phyloP scores from a whole-genome alignment of 2,888 invertebrate genomes.

The Dolichomitus sp. region DNA sequence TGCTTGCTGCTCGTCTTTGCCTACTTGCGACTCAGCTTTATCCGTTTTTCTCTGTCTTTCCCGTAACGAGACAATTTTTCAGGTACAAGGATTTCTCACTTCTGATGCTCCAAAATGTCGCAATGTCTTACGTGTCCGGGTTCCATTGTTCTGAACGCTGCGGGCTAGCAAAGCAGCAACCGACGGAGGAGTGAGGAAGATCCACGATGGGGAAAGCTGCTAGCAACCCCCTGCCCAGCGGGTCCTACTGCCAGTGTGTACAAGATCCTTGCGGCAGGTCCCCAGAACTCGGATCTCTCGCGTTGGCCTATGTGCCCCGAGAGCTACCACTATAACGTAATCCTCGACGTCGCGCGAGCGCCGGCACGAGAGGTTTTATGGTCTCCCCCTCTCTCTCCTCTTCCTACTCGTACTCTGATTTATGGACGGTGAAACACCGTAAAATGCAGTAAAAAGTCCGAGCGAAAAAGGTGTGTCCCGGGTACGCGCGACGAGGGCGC shows the following conservation, averaged over 20 bases:
- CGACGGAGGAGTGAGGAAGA: conserved; percentile 53
- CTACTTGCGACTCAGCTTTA: background rate
- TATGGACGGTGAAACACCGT: conserved; percentile 79
- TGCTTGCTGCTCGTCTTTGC: conserved; percentile 28
- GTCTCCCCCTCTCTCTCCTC: conserved; percentile 70
- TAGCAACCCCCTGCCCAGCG: conserved; percentile 60
- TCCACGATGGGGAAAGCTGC: conserved; percentile 65
- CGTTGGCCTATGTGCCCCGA: conserved; percentile 1
- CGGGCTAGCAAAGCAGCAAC: conserved; percentile 61
- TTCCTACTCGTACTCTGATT: conserved; percentile 74
- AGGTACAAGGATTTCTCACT: conserved; percentile 72
- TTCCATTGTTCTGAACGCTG: conserved; percentile 74
- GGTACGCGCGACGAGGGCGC: conserved; percentile 39
- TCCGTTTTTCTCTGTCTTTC: conserved; percentile 7
- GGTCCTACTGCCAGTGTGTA: conserved; percentile 38
- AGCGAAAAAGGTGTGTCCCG: conserved; percentile 58
- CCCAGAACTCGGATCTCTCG: conserved; percentile 36
- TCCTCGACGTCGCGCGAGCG: conserved; percentile 68
- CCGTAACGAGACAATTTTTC: conserved; percentile 48
- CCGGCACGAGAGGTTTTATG: conserved; percentile 77
- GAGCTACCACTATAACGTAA: conserved; percentile 38
- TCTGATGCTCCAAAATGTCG: conserved; percentile 81
- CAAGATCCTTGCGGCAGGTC: conserved; percentile 67
- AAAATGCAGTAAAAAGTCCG: conserved; percentile 79
- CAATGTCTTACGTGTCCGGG: conserved; percentile 79